Evolutionary conservation across 2,113 vertebrate species (phyloP), one percentile per base, ranked within the genome.

Genomic region (Tupaia tana): DNA sequence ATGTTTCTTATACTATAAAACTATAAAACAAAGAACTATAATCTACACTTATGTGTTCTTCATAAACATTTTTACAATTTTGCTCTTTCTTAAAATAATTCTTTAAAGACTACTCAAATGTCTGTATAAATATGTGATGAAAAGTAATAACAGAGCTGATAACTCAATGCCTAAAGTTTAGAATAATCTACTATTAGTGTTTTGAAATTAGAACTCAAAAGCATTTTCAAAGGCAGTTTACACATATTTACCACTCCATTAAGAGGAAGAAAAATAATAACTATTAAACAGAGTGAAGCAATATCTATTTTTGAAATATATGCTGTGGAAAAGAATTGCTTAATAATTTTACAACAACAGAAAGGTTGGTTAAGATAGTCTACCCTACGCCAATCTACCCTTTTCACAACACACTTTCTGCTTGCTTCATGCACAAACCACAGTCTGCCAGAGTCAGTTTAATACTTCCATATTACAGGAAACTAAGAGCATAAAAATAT

Each of bases 361-460:
- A 90, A 97, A 98, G 97, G 98, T 98, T 99, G 98, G 97, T 97
- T 98, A 99, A 98, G 98, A 98, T 14, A 98, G 89, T 94, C 96
- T 98, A 93, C 96, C 91, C 97, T 98, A 96, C 95, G 95, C 97
- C 89, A 98, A 98, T 97, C 95, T 96, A 97, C 97, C 97, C 83
- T 98, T 99, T 99, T 98, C 98, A 98, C 98, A 98, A 99, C 94
- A 97, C 84, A 93, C 27, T 97, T 96, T 97, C 92, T 3, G 73
- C 98, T 99, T 99, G 98, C 98, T 97, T 98, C 98, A 99, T 97
- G 93, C 95, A 96, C 94, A 98, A 98, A 98, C 98, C 98, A 97
- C 98, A 98, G 93, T 96, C 97, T 98, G 98, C 97, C 97, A 97
- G 96, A 98, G 98, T 97, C 71, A 97, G 97, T 98, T 98, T 98